Conservation (phyloP, 2,888 invertebrate species). For the Calameuta idolon region DNA sequence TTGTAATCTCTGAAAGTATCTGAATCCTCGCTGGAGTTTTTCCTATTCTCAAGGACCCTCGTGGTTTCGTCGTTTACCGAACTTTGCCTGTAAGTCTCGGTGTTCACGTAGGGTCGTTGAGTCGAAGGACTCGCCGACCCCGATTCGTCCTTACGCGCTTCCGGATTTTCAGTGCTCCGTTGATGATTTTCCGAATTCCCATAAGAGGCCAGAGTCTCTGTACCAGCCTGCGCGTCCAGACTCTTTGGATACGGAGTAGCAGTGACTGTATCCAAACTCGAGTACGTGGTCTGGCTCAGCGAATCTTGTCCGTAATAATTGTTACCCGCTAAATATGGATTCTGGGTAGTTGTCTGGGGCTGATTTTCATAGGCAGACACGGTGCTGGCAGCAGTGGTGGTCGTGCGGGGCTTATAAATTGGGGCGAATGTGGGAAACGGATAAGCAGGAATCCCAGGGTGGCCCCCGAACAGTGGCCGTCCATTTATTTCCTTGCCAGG, state of each 20-base stretch:
- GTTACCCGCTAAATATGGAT: constrained; percentile 30
- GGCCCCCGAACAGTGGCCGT: constrained; percentile 54
- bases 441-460: constrained; percentile 47
- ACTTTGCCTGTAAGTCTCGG: constrained; percentile 34
- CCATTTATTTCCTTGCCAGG: constrained; percentile 61
- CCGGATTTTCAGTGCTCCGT: constrained; percentile 16
- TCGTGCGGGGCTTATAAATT: constrained; percentile 53
- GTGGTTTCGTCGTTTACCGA: neutral
- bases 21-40: neutral
- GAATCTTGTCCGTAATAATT: constrained; percentile 38
- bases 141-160: neutral
- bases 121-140: neutral
- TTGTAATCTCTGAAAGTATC: neutral
- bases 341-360: constrained; percentile 33
- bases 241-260: constrained; percentile 35
- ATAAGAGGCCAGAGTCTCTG: constrained; percentile 19
- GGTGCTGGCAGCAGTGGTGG: constrained; percentile 10
- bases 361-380: constrained; percentile 9
- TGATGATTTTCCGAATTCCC: constrained; percentile 25
- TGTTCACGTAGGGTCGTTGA: constrained; percentile 28
- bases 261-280: constrained; percentile 35
- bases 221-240: constrained; percentile 26
- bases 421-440: constrained; percentile 55
- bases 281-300: constrained; percentile 32
- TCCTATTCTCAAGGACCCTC: neutral